These are phyloP conservation scores for Gallinago nigripennis DNA, from an alignment of 2,797 vertebrate species.

Conservation along the genomic window DNA sequence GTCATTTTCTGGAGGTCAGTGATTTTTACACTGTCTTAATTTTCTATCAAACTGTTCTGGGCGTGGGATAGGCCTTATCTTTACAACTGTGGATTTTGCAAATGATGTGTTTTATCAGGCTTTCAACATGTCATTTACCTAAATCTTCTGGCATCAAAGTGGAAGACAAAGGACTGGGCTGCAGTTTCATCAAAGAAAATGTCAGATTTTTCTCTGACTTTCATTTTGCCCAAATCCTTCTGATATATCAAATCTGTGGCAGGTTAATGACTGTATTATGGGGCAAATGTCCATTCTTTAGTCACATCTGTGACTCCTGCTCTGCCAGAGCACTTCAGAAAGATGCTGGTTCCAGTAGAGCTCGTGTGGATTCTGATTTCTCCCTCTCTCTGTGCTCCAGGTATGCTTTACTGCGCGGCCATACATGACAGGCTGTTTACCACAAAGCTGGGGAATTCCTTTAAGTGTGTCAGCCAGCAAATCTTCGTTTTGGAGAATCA, in stretches of 20 bases:
- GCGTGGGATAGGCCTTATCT: background rate
- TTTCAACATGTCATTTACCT: background rate
- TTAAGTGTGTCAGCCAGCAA: conserved; percentile 81
- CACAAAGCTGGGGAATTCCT: conserved; percentile 76
- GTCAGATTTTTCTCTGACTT: background rate
- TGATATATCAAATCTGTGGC: background rate
- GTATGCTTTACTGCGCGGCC: conserved; percentile 68
- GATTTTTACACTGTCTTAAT: background rate
- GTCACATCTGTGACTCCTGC: background rate
- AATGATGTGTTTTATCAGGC: background rate
- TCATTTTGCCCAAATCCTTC: background rate
- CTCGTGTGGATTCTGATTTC: background rate
- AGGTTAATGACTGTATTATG: background rate
- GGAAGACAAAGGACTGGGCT: background rate
- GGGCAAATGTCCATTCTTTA: background rate
- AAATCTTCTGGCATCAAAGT: background rate
- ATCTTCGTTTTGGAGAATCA: conserved; percentile 67
- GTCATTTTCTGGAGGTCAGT: conserved; percentile 75
- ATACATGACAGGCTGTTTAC: conserved; percentile 75
- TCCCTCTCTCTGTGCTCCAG: conserved; percentile 65
- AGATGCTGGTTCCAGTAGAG: background rate
- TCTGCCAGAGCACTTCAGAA: background rate
- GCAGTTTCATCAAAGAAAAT: background rate
- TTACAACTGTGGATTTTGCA: background rate
- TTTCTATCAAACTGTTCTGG: background rate